Conservation (phyloP, 2,797 vertebrate genomes). For the Channa striata region DNA sequence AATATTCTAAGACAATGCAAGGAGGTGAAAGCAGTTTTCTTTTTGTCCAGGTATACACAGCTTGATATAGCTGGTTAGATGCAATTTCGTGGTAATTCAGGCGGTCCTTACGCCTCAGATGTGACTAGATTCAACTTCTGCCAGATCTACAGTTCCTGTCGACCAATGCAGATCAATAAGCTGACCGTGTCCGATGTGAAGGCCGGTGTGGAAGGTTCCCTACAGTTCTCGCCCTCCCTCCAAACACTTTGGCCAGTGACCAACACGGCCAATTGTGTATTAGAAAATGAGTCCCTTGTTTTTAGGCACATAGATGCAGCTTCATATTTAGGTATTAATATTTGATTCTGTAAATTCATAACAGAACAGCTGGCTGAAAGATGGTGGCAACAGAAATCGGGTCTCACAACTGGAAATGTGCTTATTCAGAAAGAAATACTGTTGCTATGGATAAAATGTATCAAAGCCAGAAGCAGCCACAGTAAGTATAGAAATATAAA, state of each 20-base stretch:
- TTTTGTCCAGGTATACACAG: constrained; percentile 18
- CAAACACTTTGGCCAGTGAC: neutral
- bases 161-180: neutral
- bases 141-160: neutral
- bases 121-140: constrained; percentile 9
- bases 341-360: constrained; percentile 27
- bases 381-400: constrained; percentile 41
- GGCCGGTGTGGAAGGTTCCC: neutral
- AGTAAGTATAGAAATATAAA: too few species aligned
- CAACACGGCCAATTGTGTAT: neutral
- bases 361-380: constrained; percentile 50
- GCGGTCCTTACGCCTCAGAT: neutral
- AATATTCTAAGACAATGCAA: constrained; percentile 56
- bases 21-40: constrained; percentile 17
- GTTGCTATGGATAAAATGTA: constrained; percentile 30
- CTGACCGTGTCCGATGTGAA: neutral
- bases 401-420: constrained; percentile 60
- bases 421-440: constrained; percentile 42
- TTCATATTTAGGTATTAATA: too few species aligned
- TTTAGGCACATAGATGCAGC: too few species aligned
- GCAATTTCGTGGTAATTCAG: neutral
- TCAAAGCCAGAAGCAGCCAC: constrained; percentile 37
- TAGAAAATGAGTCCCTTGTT: too few species aligned
- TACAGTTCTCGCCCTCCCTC: too few species aligned
- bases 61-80: constrained; percentile 16